Conservation (phyloP, 2,797 vertebrate species). For the Cuculus canorus region DNA sequence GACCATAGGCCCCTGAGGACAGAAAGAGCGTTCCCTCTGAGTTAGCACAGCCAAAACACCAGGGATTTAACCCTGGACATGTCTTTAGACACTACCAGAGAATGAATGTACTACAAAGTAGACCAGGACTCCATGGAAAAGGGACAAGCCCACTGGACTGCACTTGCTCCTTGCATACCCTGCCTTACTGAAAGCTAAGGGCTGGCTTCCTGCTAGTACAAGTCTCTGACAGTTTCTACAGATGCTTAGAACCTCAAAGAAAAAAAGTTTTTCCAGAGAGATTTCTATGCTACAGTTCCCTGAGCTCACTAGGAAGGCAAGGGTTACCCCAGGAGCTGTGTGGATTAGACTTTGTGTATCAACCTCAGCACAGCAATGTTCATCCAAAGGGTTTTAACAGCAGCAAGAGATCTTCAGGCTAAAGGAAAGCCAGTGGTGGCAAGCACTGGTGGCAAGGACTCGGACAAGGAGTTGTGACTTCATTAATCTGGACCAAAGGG, state of each 20-base stretch:
- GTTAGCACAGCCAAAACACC: neutral
- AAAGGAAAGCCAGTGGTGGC: neutral
- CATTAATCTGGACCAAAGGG: neutral
- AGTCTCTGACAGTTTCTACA: neutral
- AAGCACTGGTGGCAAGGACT: neutral
- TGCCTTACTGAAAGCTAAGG: neutral
- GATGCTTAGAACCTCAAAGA: neutral
- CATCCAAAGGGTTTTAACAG: neutral
- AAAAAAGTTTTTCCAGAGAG: neutral
- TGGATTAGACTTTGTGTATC: neutral
- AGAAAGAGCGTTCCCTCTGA: neutral
- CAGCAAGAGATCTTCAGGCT: neutral
- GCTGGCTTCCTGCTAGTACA: neutral
- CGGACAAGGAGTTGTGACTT: neutral
- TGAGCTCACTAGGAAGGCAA: neutral
- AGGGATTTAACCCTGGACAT: neutral
- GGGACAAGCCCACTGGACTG: neutral
- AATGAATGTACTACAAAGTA: neutral
- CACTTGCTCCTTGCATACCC: accelerated
- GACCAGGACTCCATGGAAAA: neutral
- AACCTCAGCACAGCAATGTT: neutral
- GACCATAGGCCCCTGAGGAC: neutral
- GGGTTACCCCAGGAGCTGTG: neutral
- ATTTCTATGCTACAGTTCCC: neutral
- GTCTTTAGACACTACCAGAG: neutral